Conservation (phyloP, 2,797 vertebrate species). For the Sebastes matsubarae region DNA sequence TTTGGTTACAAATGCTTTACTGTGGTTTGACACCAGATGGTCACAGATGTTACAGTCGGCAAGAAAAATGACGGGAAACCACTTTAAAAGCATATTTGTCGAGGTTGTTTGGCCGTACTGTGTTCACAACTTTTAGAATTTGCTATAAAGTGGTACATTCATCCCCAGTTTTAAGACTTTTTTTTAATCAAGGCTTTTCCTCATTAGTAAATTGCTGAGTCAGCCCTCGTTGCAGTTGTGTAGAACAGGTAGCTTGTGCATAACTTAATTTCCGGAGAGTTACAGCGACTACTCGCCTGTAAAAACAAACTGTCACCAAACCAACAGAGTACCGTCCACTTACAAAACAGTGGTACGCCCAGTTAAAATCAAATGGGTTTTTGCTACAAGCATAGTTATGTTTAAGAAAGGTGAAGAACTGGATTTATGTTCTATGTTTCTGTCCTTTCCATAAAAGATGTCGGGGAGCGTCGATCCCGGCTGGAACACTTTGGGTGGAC, state of each 20-base stretch:
- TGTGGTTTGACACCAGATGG: constrained; percentile 34
- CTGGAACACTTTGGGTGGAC: constrained; percentile 44
- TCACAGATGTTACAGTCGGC: constrained; percentile 25
- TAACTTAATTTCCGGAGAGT: constrained; percentile 19
- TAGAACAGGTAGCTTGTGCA: constrained; percentile 24
- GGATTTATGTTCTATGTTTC: constrained; percentile 56
- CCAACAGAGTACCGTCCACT: constrained; percentile 34
- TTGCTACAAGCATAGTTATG: constrained; percentile 29
- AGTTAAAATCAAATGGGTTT: constrained; percentile 30
- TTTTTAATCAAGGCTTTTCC: constrained; percentile 22
- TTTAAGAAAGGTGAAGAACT: constrained; percentile 43
- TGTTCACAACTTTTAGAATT: constrained; percentile 22
- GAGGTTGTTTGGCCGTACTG: constrained; percentile 14
- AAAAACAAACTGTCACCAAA: constrained; percentile 19
- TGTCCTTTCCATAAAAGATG: constrained; percentile 50
- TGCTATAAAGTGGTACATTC: constrained; percentile 28
- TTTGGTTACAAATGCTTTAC: constrained; percentile 34
- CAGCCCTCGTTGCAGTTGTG: constrained; percentile 5
- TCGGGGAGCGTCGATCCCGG: constrained; percentile 26
- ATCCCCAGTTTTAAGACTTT: constrained; percentile 34
- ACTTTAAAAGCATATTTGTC: constrained; percentile 25
- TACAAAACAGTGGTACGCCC: not conserved
- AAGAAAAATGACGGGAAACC: not conserved
- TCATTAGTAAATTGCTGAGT: not conserved
- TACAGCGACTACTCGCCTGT: constrained; percentile 17